These are phyloP conservation scores for Lampris incognitus DNA, from an alignment of 2,113 vertebrate genomes.

Conservation along the genomic window DNA sequence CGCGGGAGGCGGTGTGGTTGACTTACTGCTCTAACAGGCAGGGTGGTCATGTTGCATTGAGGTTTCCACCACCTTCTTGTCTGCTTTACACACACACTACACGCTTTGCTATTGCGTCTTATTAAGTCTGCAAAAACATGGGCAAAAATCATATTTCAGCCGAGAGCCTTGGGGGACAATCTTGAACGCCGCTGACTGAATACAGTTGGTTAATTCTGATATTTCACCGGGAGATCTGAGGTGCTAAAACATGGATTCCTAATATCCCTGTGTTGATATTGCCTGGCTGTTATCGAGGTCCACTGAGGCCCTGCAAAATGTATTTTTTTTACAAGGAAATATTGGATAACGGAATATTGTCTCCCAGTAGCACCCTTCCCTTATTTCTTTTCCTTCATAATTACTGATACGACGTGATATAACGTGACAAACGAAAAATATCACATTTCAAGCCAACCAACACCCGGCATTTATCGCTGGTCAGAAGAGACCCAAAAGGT, in stretches of 20 bases:
- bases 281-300: conserved; percentile 68
- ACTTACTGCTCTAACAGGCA: conserved; percentile 53
- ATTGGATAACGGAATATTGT: conserved; percentile 67
- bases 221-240: conserved; percentile 41
- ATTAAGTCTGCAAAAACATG: conserved; percentile 45
- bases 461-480: conserved; percentile 65
- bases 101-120: conserved; percentile 40
- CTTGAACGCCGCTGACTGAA: conserved; percentile 23
- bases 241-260: conserved; percentile 62
- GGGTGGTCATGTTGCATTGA: conserved; percentile 55
- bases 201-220: conserved; percentile 42
- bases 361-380: conserved; percentile 38
- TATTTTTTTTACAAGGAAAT: conserved; percentile 52
- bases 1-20: conserved; percentile 51
- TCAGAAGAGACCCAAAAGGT: conserved; percentile 65
- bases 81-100: conserved; percentile 32
- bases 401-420: conserved; percentile 73
- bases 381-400: conserved; percentile 68
- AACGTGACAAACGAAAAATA: conserved; percentile 75
- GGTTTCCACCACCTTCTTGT: conserved; percentile 25
- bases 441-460: conserved; percentile 60
- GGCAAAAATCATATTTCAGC: conserved; percentile 7
- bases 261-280: conserved; percentile 76
- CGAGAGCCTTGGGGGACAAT: conserved; percentile 47
- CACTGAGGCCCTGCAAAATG: conserved; percentile 64